Base-by-base conservation (phyloP, 1,140 invertebrate genomes). In the Scaptomyza pallida region DNA sequence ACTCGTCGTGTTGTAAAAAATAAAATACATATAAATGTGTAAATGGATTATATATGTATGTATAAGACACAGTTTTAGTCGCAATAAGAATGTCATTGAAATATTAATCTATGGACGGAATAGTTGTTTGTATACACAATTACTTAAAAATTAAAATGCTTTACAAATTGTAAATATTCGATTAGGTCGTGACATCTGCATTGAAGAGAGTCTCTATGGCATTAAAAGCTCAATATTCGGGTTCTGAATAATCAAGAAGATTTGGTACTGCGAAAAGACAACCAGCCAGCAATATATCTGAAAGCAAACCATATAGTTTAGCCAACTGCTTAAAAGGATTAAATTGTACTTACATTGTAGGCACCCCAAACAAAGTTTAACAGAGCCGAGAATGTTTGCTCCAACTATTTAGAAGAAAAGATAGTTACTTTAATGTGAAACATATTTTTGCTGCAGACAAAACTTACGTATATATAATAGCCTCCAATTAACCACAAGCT, bases 391-490 rank as follows among this genome's bases (percentile, higher is more conserved):
- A 97, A 94, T 35, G 96, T 95, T 54, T 94, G 94, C 68, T 96
- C 94, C 78, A 97, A 92, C 96, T 97, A 89, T 50, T 68, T 76
- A 77, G 72, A 90, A 0, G 5, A 77, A 6, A 26, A 44, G 4
- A 44, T 44, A 59, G 8, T 69, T 21, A 52, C 37, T 50, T 57
- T n/a, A 60, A 16, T 4, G 1, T 35, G 56, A 45, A 50, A 17
- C 8, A 37, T 37, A 3, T 37, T 3, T 37, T n/a, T n/a, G 2
- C 5, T 10, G 50, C 5, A 26, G 55, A 26, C 1, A 19, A n/a
- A 12, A 93, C 95, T 96, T 92, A 97, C 96, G 93, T 97, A 97
- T 90, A 97, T 97, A 85, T 97, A 97, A 78, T 97, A 97, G 43
- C 96, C 96, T 56, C 95, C 95, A 40, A 97, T 91, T 1, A 97